Base-by-base conservation (phyloP, 2,113 vertebrate genomes). In the Glaucomys volans region DNA sequence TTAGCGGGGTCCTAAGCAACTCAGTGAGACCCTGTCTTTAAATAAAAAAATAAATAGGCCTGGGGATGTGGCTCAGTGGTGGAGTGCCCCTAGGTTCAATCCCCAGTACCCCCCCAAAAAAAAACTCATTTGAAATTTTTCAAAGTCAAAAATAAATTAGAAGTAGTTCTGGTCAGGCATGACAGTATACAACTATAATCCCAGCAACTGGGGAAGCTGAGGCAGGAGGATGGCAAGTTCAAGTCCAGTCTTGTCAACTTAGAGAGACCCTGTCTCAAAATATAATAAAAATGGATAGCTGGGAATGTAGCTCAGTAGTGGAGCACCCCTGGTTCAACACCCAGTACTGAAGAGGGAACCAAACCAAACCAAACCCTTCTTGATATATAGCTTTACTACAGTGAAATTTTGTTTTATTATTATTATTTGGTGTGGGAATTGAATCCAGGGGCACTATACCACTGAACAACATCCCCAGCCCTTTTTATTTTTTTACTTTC, bases 91-190 rank as follows among this genome's bases (percentile, higher is more conserved):
- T n/a, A n/a, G n/a, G n/a, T n/a, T n/a, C n/a, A n/a, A n/a, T n/a
- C n/a, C n/a, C n/a, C n/a, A n/a, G n/a, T n/a, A n/a, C n/a, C n/a
- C n/a, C n/a, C n/a, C n/a, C n/a, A n/a, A n/a, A n/a, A n/a, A 80
- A 92, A 62, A 26, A 54, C 69, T 47, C 4, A 35, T 71, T 86
- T 89, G 67, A 93, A 95, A 82, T 5, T 24, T 86, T 93, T 88
- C 50, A n/a, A 44, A 44, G 88, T 82, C 5, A 86, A 86, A 85
- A 40, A 62, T 62, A 62, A 62, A 62, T 62, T 62, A 62, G 28
- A 62, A 62, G 59, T 62, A 28, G 22, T 62, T 28, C 59, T 62
- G 26, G 59, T 2, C 24, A 62, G 59, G 24, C 59, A 62, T 22
- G 9, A 62, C 9, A 4, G 59, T 22, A 62, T 28, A 62, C 4